Conservation (phyloP, 2,797 vertebrate species). For the Lophura swinhoii region DNA sequence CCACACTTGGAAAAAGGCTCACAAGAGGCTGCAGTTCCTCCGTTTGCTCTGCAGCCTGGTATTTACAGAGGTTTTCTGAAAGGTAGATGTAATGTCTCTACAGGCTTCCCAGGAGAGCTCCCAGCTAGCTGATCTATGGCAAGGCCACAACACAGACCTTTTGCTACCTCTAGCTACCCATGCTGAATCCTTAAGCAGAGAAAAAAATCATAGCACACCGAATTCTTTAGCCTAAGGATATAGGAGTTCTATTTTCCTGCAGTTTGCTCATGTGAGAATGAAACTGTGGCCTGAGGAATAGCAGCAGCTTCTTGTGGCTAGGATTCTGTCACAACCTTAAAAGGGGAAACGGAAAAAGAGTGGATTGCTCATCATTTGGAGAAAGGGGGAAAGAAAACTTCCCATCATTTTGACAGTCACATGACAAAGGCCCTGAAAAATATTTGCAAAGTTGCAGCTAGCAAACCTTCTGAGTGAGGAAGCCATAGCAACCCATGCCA, state of each 20-base stretch:
- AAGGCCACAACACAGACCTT: conserved; percentile 26
- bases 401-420: background rate
- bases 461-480: background rate
- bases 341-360: background rate
- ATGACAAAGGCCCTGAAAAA: background rate
- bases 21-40: background rate
- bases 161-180: conserved; percentile 3
- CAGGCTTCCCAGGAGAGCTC: conserved; percentile 28
- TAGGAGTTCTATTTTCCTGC: background rate
- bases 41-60: background rate
- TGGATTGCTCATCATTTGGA: background rate
- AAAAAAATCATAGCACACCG: background rate
- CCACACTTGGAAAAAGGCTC: background rate
- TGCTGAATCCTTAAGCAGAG: conserved; percentile 38
- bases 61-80: conserved; percentile 47
- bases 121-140: background rate
- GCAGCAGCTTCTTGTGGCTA: background rate
- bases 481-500: background rate
- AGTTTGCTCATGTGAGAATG: background rate
- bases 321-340: background rate
- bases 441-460: background rate
- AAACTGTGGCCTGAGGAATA: background rate
- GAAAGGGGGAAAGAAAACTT: background rate
- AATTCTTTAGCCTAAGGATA: background rate
- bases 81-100: conserved; percentile 25